Base-by-base conservation (phyloP, 2,888 invertebrate species). In the Agrochola lychnidis region DNA sequence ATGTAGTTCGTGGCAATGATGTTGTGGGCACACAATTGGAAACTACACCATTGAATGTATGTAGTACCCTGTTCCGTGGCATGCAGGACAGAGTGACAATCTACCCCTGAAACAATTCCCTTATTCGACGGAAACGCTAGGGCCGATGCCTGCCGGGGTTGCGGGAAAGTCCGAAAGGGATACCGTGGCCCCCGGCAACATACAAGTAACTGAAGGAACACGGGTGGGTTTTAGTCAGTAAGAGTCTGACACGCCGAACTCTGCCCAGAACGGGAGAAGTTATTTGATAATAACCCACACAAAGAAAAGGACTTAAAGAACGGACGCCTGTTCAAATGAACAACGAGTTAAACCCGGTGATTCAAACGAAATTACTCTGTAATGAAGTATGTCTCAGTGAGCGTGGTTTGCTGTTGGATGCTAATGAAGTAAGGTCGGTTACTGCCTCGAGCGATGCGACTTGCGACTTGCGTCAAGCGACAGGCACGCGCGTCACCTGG, bases 361-460 rank as follows among this genome's bases (percentile, higher is more conserved):
- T 79, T 56, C 22, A 59, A 74, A 66, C n/a, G 25, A 61, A 72
- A 78, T 81, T 68, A 68, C 51, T 51, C 25, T 7, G 70, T 70
- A 62, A 70, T 84, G 79, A 82, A 79, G 70, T 68, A 59, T 51
- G 83, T 67, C 72, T 70, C 51, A 70, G 70, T 66, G 64, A 61
- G n/a, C 57, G 59, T 61, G 59, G 57, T 69, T 63, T 63, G 25
- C 59, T 53, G 57, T 22, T 67, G 59, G 45, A 69, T 81, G 62
- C 64, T 78, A 81, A 81, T 83, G 74, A 78, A 78, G 69, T 57
- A 57, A 68, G 19, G 36, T 6, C n/a, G 68, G 19, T 10, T 0
- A n/a, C 5, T 16, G 16, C 1, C 16, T 53, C 36, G 16, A 36
- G 67, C 1, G 53, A n/a, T 16, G 16, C 53, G 53, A 53, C 9